Base-by-base conservation (phyloP, 2,113 vertebrate species). In the Pelecanus crispus region DNA sequence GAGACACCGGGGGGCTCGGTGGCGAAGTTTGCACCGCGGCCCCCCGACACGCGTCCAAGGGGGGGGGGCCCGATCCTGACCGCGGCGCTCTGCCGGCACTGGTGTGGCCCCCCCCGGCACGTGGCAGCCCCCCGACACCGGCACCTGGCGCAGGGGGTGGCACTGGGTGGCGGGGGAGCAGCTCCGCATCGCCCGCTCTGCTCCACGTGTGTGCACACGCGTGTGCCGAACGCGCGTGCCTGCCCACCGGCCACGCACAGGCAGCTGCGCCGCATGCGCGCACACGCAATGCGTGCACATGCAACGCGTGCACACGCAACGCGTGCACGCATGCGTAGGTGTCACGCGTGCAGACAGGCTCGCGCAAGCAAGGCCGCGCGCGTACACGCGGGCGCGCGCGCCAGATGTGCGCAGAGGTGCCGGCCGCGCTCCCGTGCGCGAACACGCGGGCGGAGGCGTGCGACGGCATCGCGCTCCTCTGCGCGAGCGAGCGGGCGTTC, bases 311-410 rank as follows among this genome's bases (percentile, higher is more conserved):
- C 40, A 5, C 29, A 13, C 17, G 8, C 20, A 8, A 6, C 32
- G 22, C 5, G 31, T 4, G 6, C 9, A 8, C 4, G 22, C 7
- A 10, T 20, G 49, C 22, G 5, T 1, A 3, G 47, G 25, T 5
- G 36, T 20, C 59, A 16, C 26, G 5, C 34, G 1, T 2, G 3
- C 20, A 11, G n/a, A 52, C 49, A 17, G 4, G 25, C 67, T 20
- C 28, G 3, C 4, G 13, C 53, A 28, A 12, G 40, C 53, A n/a
- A 29, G 25, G 42, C 13, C 25, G 9, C 25, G 2, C 17, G 11
- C 7, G 16, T 12, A 13, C 6, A 1, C 3, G 32, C 32, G 28
- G 10, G 13, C 9, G 38, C 13, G 22, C 61, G 4, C 29, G 5
- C 16, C 45, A 34, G 58, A 9, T 6, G 56, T 13, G 74, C 7